Conservation (phyloP, 64 coral and sea anemone genomes). For the Montipora capricornis region DNA sequence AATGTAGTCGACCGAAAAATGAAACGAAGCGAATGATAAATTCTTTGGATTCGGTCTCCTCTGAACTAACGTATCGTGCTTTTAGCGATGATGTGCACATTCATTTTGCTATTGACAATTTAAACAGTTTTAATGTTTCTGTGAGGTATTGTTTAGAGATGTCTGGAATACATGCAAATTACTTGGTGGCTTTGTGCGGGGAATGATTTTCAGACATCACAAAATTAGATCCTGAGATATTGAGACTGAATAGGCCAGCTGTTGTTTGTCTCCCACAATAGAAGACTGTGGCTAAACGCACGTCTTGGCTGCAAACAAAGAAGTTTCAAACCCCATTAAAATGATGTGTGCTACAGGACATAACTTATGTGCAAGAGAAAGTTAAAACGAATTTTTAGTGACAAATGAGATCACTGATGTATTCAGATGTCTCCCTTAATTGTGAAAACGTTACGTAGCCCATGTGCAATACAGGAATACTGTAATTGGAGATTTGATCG, state of each 20-base stretch:
- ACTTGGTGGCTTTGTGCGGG: constrained; percentile 9
- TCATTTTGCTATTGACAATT: constrained; percentile 41
- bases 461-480: background rate
- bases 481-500: background rate
- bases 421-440: background rate
- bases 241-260: constrained; percentile 24
- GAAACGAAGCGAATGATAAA: background rate
- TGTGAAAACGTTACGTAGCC: background rate
- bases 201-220: constrained; percentile 62
- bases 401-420: background rate
- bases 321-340: background rate
- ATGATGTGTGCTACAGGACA: background rate
- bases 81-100: background rate
- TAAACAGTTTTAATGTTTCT: constrained; percentile 34
- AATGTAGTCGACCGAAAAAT: no score
- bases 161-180: constrained; percentile 47
- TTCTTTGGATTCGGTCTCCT: no score
- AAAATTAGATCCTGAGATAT: constrained; percentile 58
- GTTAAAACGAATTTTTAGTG: background rate
- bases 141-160: constrained; percentile 1
- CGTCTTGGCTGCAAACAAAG: background rate
- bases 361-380: background rate
- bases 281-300: background rate
- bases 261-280: background rate
- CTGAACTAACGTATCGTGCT: background rate